Evolutionary conservation across 2,113 vertebrate genomes (phyloP), one percentile per base, ranked within the genome.

Genomic region (Paracanthobrama guichenoti): DNA sequence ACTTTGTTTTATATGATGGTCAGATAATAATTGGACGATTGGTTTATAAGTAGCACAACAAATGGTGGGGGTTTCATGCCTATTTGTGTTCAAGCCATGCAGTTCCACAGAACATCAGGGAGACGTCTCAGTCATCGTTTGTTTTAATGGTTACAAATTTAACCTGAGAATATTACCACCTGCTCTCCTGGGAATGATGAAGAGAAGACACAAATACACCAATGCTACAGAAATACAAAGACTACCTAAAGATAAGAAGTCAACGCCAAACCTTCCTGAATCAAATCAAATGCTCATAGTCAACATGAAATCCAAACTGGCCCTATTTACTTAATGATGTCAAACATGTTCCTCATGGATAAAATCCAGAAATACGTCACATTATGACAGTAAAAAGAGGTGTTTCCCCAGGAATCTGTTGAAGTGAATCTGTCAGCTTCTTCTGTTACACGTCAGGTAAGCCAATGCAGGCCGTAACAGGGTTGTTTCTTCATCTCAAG

Each of bases 61-160:
- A 48, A 48, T 48, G 12, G 46, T 48, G 13, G 13, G 1, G 13
- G 13, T 48, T 48, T 1, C 13, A 5, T 4, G 48, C 14, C 48
- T 50, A 50, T 67, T 3, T 7, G 6, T 46, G 69, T 48, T 48
- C 42, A 69, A 42, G 35, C 18, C 66, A 69, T 39, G 66, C 18
- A 5, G 22, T 46, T 73, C 20, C 39, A 73, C 44, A 24, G 5
- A 72, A 46, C 69, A 73, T 14, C 69, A 46, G 16, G 46, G 42
- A 44, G 42, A 72, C n/a, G n/a, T 24, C 69, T 46, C 69, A n/a
- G 66, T 42, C 10, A 42, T 69, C 66, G 20, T n/a, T 42, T 42
- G 22, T 22, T 69, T 69, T 69, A 69, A 20, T 69, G 66, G 66
- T 69, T 42, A n/a, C 66, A 69, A 69, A 69, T 42, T 42, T 69